phyloP scores from a whole-genome alignment of 1,140 invertebrate species.

The Pinna nobilis region DNA sequence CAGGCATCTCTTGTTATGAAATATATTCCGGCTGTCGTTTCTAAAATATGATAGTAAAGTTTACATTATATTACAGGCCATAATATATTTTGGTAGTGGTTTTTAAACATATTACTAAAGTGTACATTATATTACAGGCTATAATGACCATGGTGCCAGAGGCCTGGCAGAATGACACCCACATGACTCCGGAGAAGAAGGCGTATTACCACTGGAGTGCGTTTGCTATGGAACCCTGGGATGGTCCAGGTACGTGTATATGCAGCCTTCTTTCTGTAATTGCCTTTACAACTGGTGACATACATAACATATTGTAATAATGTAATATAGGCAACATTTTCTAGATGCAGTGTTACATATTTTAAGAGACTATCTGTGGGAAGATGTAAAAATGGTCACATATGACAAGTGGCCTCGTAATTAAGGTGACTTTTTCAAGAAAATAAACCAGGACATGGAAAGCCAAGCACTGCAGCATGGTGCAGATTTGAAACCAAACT shows the following conservation, averaged over 20 bases:
- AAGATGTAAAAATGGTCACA: too few relatives aligned
- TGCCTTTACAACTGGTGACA: too few relatives aligned
- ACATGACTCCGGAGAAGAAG: constrained; percentile 93
- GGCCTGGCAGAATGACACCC: constrained; percentile 97
- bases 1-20: neutral
- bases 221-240: constrained; percentile 99
- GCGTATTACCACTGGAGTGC: constrained; percentile 98
- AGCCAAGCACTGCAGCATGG: too few relatives aligned
- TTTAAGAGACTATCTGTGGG: too few relatives aligned
- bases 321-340: too few relatives aligned
- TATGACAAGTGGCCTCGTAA: too few relatives aligned
- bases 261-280: neutral
- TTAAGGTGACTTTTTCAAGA: too few relatives aligned
- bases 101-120: neutral
- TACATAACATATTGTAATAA: too few relatives aligned
- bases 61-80: neutral
- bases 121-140: constrained; percentile 78
- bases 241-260: constrained; percentile 81
- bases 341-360: too few relatives aligned
- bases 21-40: neutral
- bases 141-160: constrained; percentile 99
- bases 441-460: too few relatives aligned
- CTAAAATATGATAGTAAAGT: neutral
- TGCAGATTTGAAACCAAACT: too few relatives aligned
- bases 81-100: neutral